phyloP scores from a whole-genome alignment of 53 echinoderm and acorn worm species.

The Echinometra lucunter region DNA sequence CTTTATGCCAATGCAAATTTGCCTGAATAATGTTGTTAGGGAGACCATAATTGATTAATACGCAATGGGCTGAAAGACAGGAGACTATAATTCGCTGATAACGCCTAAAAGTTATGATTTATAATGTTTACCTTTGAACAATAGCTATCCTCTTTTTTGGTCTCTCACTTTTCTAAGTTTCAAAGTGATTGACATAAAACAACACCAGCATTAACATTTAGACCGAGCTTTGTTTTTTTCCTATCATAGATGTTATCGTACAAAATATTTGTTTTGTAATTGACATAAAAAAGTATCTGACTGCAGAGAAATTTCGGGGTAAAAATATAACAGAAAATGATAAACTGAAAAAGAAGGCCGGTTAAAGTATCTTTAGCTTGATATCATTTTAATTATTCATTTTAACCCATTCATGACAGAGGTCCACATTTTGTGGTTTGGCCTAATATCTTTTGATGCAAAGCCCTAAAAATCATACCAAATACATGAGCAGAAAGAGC shows the following conservation, averaged over 20 bases:
- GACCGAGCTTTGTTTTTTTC: background rate
- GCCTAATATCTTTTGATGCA: too few species aligned
- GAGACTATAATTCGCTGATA: constrained; percentile 28
- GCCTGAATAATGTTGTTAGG: constrained; percentile 38
- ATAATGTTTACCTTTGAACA: background rate
- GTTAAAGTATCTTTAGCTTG: too few species aligned
- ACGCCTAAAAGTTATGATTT: constrained; percentile 41
- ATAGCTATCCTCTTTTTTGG: background rate
- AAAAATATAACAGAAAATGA: too few species aligned
- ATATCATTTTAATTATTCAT: too few species aligned
- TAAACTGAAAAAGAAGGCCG: too few species aligned
- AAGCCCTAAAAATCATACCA: too few species aligned
- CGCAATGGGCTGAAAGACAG: background rate
- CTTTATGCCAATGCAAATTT: constrained; percentile 36
- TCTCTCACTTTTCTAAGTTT: background rate
- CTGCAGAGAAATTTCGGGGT: too few species aligned
- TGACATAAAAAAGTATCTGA: too few species aligned
- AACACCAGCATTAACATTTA: background rate
- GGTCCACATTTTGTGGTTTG: too few species aligned
- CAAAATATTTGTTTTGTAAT: too few species aligned
- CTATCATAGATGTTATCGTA: background rate
- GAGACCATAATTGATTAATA: constrained; percentile 42
- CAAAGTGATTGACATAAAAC: background rate
- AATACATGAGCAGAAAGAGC: too few species aligned
- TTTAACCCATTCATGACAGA: too few species aligned